A percentile compares a stretch with the other conserved stretches of the same genome.
Evolutionary conservation across 92 coral and sea anemone species (phyloP).

Genomic region (Muricea muricata): DNA sequence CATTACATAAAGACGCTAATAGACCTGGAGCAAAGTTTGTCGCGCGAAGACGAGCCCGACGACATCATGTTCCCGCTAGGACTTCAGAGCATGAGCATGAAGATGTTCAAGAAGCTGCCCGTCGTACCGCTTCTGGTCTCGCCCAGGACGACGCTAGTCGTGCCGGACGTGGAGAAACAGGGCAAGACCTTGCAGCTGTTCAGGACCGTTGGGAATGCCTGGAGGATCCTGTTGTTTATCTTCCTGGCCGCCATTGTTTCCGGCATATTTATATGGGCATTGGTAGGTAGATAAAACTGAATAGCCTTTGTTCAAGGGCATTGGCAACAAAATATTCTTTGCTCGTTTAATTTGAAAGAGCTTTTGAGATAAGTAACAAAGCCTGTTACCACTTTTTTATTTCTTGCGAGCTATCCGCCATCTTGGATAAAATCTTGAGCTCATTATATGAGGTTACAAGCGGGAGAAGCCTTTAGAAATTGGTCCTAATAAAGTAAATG

Average conservation of each 20-base stretch:
- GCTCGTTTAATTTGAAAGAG: too few relatives aligned
- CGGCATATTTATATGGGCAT: conserved; percentile 90
- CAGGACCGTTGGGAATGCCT: conserved; percentile 84
- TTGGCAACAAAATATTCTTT: too few relatives aligned
- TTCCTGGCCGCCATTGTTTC: conserved; percentile 93
- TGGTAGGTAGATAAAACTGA: conserved; percentile 66
- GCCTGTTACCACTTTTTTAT: too few relatives aligned
- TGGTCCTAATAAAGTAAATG: too few relatives aligned
- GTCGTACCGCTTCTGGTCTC: conserved; percentile 84
- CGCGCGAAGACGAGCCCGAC: conserved; percentile 62
- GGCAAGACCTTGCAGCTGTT: conserved; percentile 80
- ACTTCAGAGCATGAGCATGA: conserved; percentile 71
- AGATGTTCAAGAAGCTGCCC: conserved; percentile 76
- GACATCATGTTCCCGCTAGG: conserved; percentile 92
- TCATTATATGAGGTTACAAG: too few relatives aligned
- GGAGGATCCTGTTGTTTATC: conserved; percentile 94
- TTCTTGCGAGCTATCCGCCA: too few relatives aligned
- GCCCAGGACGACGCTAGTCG: conserved; percentile 88
- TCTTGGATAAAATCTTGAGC: too few relatives aligned
- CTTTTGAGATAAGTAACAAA: too few relatives aligned
- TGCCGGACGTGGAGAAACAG: conserved; percentile 72
- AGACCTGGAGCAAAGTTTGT: conserved; percentile 73
- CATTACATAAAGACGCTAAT: conserved; percentile 73
- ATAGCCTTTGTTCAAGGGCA: too few relatives aligned
- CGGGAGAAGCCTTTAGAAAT: too few relatives aligned